Evolutionary conservation across 2,888 invertebrate species (phyloP).

Genomic region (Carpatolechia fugitivella): DNA sequence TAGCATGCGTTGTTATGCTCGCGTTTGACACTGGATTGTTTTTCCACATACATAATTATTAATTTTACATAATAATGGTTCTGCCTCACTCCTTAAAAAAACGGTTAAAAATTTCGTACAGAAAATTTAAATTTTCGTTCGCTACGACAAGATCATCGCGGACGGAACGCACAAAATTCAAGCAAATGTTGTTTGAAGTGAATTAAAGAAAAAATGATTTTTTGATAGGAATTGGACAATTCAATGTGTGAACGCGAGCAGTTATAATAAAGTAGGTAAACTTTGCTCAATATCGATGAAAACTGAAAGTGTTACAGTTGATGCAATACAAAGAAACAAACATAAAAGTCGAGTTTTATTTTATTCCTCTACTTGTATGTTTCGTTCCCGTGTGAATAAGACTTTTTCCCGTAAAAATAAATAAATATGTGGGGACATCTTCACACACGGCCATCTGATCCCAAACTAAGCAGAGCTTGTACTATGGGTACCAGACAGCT

Average conservation of each 20-base stretch:
- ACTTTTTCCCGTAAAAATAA: too few relatives aligned
- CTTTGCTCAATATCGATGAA: constrained; percentile 78
- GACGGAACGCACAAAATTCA: constrained; percentile 17
- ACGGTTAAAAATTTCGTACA: too few relatives aligned
- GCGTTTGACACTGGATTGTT: constrained; percentile 46
- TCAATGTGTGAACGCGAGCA: constrained; percentile 53
- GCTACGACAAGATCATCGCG: constrained; percentile 36
- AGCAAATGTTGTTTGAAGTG: background rate
- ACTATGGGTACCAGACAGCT: too few relatives aligned
- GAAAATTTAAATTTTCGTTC: constrained; percentile 17
- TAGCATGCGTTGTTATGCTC: constrained; percentile 78
- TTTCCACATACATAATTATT: background rate
- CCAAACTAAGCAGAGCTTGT: too few relatives aligned
- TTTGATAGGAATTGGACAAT: constrained; percentile 39
- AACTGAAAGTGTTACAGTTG: constrained; percentile 79
- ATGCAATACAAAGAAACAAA: constrained; percentile 79
- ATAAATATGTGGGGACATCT: too few relatives aligned
- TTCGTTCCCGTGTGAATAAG: too few relatives aligned
- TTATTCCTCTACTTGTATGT: constrained; percentile 26
- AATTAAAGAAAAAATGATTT: constrained; percentile 10
- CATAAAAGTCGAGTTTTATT: constrained; percentile 70
- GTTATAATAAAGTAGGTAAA: constrained; percentile 79
- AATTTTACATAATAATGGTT: too few relatives aligned
- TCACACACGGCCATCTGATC: too few relatives aligned
- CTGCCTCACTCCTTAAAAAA: too few relatives aligned